Evolutionary conservation across 2,113 vertebrate genomes (phyloP).

Genomic region (Pedetes capensis): DNA sequence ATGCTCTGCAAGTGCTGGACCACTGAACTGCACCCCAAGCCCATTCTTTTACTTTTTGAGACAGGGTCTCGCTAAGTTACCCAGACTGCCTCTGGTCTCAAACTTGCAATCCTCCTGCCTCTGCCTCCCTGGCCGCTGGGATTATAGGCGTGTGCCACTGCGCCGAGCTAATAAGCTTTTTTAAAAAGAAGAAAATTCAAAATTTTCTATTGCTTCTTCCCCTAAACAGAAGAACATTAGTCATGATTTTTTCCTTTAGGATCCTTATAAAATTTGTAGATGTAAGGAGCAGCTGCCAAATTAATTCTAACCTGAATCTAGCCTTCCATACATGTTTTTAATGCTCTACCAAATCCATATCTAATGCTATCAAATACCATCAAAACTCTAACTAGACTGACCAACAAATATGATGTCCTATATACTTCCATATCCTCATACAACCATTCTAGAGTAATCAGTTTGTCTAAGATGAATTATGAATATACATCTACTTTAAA

Average conservation of each 20-base stretch:
- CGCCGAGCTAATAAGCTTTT: too few species aligned
- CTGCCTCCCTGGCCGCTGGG: too few species aligned
- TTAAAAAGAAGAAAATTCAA: too few species aligned
- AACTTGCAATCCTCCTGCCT: too few species aligned
- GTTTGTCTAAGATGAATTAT: background rate
- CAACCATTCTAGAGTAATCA: background rate
- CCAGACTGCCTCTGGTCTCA: too few species aligned
- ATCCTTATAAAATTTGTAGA: background rate
- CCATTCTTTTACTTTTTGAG: too few species aligned
- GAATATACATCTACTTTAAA: background rate
- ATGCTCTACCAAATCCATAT: background rate
- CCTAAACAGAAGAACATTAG: background rate
- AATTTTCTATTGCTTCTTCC: background rate
- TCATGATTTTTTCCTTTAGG: background rate
- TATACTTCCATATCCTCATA: background rate
- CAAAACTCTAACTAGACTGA: slow-evolving; percentile 9
- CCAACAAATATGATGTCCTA: background rate
- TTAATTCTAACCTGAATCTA: background rate
- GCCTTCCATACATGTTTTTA: background rate
- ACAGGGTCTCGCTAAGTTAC: too few species aligned
- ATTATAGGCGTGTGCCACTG: too few species aligned
- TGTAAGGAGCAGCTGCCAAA: background rate
- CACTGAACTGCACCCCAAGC: too few species aligned
- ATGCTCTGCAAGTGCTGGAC: too few species aligned
- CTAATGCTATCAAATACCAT: background rate